Base-by-base conservation (phyloP, 2,113 vertebrate species). In the Ranitomeya imitator region DNA sequence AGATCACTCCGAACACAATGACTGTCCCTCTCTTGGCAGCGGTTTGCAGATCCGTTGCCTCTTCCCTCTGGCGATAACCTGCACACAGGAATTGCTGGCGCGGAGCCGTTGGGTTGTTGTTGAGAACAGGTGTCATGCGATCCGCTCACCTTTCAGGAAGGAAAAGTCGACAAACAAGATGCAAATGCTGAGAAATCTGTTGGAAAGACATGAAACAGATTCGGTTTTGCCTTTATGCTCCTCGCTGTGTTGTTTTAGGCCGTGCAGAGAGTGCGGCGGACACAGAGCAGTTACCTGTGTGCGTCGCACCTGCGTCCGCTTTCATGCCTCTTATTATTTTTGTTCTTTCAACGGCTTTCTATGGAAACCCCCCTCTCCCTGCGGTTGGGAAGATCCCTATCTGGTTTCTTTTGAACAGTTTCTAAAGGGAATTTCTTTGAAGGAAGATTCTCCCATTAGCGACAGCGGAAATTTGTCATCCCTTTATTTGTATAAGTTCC, bases 61-160 rank as follows among this genome's bases (percentile, higher is more conserved):
- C 63, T 87, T 69, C 76, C 86, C 86, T 87, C 86, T 11, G 78
- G 86, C 86, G 60, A 26, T 59, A 81, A 87, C 86, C 86, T 87
- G 86, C 77, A 23, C 85, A 19, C 52, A 21, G 86, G 86, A 81
- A 87, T 87, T 55, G 16, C 57, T 88, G 86, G 86, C 73, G 23
- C 79, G 51, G 13, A 13, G 69, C 79, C 86, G 52, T 12, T 55
- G 65, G n/a, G 86, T 74, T 71, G 18, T 54, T 57, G 61, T 45
- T 82, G 67, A 67, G 86, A 87, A 82, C 86, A 88, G 86, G 86
- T 88, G 86, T 82, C 79, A 83, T 67, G 16, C 51, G 51, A 87
- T 79, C 16, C n/a, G 6, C 85, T 61, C 55, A 13, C 12, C 85
- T 79, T 26, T 86, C 57, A 71, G 74, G 63, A 77, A 78, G 37